phyloP scores from a whole-genome alignment of 2,113 vertebrate species.

The Platichthys flesus region DNA sequence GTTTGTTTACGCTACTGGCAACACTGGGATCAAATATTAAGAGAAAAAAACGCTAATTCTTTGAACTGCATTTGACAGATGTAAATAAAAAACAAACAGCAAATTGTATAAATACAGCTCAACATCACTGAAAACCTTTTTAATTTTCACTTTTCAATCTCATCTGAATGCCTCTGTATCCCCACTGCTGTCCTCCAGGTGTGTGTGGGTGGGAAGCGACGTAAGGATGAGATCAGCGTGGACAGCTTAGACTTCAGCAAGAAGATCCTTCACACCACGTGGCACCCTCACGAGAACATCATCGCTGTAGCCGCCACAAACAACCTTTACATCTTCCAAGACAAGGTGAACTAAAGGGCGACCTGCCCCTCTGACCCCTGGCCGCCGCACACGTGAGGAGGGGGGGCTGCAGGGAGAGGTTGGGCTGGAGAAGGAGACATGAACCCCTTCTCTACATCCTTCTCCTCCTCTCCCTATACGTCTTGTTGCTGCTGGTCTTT shows the following conservation, averaged over 20 bases:
- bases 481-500: constrained; percentile 44
- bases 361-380: constrained; percentile 47
- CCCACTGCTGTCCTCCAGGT: constrained; percentile 78
- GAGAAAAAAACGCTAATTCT: too few relatives aligned
- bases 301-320: constrained; percentile 97
- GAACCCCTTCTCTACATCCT: constrained; percentile 28
- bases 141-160: background rate
- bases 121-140: background rate
- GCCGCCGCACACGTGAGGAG: constrained; percentile 11
- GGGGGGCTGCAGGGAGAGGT: constrained; percentile 33
- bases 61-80: too few relatives aligned
- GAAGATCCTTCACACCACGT: constrained; percentile 97
- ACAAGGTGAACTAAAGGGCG: constrained; percentile 94
- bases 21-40: too few relatives aligned
- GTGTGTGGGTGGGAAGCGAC: constrained; percentile 92
- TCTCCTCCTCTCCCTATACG: constrained; percentile 36
- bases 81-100: too few relatives aligned
- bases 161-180: background rate
- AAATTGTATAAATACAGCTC: too few relatives aligned
- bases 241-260: constrained; percentile 99
- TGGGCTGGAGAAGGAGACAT: constrained; percentile 25
- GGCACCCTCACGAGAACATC: constrained; percentile 97
- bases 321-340: constrained; percentile 99
- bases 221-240: constrained; percentile 96
- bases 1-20: too few relatives aligned